Evolutionary conservation across 2,113 vertebrate genomes (phyloP).

Genomic region (Cyrtonyx montezumae): DNA sequence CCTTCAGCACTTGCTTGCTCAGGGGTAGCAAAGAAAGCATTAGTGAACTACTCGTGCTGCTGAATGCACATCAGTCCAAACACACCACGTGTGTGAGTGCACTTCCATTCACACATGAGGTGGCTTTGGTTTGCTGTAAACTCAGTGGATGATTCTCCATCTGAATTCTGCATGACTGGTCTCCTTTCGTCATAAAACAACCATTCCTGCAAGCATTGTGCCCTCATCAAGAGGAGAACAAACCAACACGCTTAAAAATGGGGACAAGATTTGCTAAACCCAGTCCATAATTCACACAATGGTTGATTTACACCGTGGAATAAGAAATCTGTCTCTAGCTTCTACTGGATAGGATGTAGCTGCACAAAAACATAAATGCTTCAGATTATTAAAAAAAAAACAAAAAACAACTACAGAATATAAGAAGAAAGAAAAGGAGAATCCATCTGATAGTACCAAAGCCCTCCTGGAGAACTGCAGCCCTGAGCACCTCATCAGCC

Average conservation of each 20-base stretch:
- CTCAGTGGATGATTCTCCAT: background rate
- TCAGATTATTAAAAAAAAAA: background rate
- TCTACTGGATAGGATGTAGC: background rate
- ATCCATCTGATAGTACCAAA: background rate
- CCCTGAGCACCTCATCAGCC: background rate
- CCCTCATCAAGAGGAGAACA: background rate
- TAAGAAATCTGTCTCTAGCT: background rate
- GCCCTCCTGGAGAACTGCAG: background rate
- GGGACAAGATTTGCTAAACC: background rate
- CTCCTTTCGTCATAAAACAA: background rate
- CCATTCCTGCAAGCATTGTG: rapidly evolving
- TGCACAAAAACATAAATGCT: background rate
- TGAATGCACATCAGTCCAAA: background rate
- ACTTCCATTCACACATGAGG: rapidly evolving
- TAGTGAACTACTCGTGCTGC: background rate
- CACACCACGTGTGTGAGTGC: rapidly evolving
- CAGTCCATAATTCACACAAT: background rate
- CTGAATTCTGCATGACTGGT: background rate
- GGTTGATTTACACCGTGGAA: background rate
- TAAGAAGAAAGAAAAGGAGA: background rate
- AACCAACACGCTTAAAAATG: background rate
- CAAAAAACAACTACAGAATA: background rate
- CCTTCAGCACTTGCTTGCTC: background rate
- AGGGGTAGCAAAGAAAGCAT: background rate
- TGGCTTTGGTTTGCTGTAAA: background rate